phyloP scores from a whole-genome alignment of 2,113 vertebrate species.

The Ciconia maguari region DNA sequence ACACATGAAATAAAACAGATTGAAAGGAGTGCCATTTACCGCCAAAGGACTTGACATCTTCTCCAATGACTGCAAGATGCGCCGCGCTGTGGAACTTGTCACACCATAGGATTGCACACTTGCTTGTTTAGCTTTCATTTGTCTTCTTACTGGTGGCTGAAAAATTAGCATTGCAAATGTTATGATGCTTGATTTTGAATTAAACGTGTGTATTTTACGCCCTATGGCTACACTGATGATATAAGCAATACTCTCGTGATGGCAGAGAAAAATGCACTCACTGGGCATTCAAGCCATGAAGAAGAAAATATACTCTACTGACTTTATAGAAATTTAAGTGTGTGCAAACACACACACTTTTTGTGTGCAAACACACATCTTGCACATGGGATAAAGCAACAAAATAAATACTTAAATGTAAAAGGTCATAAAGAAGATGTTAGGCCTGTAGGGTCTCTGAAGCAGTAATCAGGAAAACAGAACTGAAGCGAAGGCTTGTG shows the following conservation, averaged over 20 bases:
- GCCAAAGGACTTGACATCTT: constrained; percentile 96
- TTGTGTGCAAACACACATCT: too few species aligned
- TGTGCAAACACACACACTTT: too few species aligned
- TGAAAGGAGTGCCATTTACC: constrained; percentile 72
- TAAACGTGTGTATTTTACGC: background rate
- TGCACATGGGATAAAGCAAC: background rate
- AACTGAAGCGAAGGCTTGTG: background rate
- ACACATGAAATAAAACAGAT: background rate
- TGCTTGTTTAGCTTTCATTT: constrained; percentile 92
- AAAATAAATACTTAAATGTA: background rate
- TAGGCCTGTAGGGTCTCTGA: background rate
- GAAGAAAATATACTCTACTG: background rate
- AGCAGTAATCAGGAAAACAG: background rate
- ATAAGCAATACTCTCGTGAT: background rate
- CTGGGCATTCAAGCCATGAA: background rate
- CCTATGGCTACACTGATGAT: background rate
- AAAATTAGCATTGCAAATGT: constrained; percentile 1
- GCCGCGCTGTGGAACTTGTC: constrained; percentile 91
- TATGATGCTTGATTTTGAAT: background rate
- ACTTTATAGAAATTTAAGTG: background rate
- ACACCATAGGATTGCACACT: constrained; percentile 87
- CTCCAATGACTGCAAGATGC: constrained; percentile 94
- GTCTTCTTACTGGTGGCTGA: constrained; percentile 89
- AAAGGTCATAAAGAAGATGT: background rate
- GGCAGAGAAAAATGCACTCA: background rate